phyloP scores from a whole-genome alignment of 1,140 invertebrate species.

The Halesus radiatus region DNA sequence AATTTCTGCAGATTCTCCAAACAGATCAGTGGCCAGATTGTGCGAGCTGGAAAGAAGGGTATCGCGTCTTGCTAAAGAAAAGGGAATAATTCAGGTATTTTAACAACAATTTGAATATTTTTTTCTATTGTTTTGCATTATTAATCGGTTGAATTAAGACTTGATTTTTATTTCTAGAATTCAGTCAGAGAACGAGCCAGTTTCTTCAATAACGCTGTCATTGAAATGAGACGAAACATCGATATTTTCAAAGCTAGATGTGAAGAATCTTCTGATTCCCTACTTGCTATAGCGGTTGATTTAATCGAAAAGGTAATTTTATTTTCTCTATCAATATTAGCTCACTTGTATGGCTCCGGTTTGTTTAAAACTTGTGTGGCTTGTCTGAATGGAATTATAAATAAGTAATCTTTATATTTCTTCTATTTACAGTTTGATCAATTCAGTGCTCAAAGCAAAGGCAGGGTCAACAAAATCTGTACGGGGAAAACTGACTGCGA shows the following conservation, averaged over 20 bases:
- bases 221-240: constrained; percentile 28
- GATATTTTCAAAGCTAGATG: constrained; percentile 37
- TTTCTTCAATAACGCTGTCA: constrained; percentile 39
- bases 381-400: not conserved
- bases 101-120: not conserved
- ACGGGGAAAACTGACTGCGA: constrained; percentile 11
- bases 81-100: constrained; percentile 51
- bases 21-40: constrained; percentile 32
- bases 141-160: no score
- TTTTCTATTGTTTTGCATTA: not conserved
- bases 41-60: constrained; percentile 52
- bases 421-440: constrained; percentile 40
- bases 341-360: not conserved
- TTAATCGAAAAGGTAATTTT: constrained; percentile 45
- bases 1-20: constrained; percentile 39
- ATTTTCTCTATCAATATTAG: not conserved
- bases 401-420: not conserved
- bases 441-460: constrained; percentile 19
- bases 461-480: constrained; percentile 1
- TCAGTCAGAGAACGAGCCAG: constrained; percentile 44
- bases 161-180: constrained; percentile 43
- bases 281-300: constrained; percentile 5
- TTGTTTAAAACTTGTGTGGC: not conserved
- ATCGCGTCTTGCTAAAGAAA: constrained; percentile 49
- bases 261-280: constrained; percentile 24